Conservation (phyloP, 2,888 invertebrate genomes). For the Sinopyrophorus schimmeli region DNA sequence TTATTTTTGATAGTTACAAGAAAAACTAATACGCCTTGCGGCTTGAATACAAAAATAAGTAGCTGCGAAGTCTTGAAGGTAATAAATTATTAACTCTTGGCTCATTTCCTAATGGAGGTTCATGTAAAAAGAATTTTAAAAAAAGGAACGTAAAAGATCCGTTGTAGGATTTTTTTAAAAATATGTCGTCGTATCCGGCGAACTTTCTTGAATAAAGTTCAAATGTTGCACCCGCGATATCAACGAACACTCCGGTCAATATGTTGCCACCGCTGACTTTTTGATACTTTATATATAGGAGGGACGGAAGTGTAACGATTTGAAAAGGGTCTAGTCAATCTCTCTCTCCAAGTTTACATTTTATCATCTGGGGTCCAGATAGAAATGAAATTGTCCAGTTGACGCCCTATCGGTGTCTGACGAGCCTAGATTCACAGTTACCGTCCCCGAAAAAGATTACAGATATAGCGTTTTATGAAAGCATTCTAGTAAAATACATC, state of each 20-base stretch:
- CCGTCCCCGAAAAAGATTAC: constrained; percentile 20
- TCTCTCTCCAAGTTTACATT: constrained; percentile 23
- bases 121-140: constrained; percentile 12
- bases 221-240: constrained; percentile 16
- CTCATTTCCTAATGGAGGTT: constrained; percentile 9
- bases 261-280: constrained; percentile 25
- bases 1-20: constrained; percentile 6
- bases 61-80: not conserved
- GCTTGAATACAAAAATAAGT: constrained; percentile 1
- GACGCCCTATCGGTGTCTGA: constrained; percentile 16
- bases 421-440: constrained; percentile 15
- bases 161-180: constrained; percentile 10
- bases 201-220: constrained; percentile 16
- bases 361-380: constrained; percentile 21
- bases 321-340: constrained; percentile 26
- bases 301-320: constrained; percentile 23
- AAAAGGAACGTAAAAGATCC: constrained; percentile 6
- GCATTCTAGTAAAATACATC: constrained; percentile 18
- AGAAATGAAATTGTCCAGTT: constrained; percentile 23
- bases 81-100: constrained; percentile 10
- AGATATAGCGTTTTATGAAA: constrained; percentile 24
- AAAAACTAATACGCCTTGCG: constrained; percentile 1
- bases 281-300: constrained; percentile 19
- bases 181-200: constrained; percentile 9
- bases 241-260: constrained; percentile 21